Evolutionary conservation across 2,797 vertebrate species (phyloP).

Genomic region (Enteromius mattozi): DNA sequence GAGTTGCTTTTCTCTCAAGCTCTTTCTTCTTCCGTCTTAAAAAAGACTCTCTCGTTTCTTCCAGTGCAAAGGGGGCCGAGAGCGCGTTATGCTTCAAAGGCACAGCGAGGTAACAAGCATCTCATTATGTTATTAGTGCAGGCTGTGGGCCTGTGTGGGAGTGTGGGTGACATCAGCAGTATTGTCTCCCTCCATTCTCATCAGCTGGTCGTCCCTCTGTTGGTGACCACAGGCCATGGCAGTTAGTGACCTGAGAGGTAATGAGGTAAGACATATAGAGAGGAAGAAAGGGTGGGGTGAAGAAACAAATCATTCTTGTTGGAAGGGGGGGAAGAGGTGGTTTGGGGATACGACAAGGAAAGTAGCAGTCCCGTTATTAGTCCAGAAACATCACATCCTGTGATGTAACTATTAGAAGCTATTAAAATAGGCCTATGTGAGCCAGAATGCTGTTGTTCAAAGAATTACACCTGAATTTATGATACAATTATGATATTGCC

Average conservation of each 20-base stretch:
- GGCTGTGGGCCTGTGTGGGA: constrained; percentile 41
- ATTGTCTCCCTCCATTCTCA: constrained; percentile 69
- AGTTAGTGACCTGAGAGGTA: constrained; percentile 58
- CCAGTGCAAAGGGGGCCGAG: constrained; percentile 54
- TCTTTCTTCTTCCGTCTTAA: constrained; percentile 31
- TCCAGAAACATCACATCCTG: not conserved
- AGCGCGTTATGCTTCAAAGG: constrained; percentile 63
- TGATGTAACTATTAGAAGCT: not conserved
- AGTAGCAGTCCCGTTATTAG: not conserved
- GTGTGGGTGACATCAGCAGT: constrained; percentile 69
- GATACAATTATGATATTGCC: not conserved
- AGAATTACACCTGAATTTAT: not conserved
- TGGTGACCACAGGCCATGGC: constrained; percentile 62
- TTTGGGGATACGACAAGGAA: not conserved
- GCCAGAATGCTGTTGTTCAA: not conserved
- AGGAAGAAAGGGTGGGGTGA: constrained; percentile 13
- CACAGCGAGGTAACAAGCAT: constrained; percentile 51
- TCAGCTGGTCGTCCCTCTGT: constrained; percentile 66
- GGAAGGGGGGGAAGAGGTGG: not conserved
- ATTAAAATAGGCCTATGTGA: not conserved
- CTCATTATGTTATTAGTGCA: constrained; percentile 69
- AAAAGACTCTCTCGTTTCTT: constrained; percentile 29
- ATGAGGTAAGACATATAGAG: constrained; percentile 58
- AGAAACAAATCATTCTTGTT: constrained; percentile 26
- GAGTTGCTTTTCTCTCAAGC: constrained; percentile 43